Evolutionary conservation across 2,888 invertebrate species (phyloP).

Genomic region (Empis livida): DNA sequence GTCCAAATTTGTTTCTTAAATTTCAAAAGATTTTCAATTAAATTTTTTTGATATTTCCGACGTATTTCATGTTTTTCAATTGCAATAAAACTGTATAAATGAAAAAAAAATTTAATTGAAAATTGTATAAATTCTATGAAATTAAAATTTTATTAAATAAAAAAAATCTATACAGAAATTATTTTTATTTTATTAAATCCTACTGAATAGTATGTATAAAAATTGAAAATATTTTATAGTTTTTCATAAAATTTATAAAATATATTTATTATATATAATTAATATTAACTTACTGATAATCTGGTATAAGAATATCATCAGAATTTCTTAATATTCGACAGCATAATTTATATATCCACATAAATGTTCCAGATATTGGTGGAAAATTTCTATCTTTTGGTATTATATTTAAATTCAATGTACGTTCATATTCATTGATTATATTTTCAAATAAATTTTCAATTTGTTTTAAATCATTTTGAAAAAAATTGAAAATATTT

Average conservation of each 20-base stretch:
- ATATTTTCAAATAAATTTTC: slow-evolving; percentile 20
- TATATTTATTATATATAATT: too few relatives aligned
- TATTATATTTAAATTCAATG: slow-evolving; percentile 15
- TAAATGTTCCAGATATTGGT: slow-evolving; percentile 53
- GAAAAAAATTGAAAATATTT: slow-evolving; percentile 36
- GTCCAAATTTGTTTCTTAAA: slow-evolving; percentile 39
- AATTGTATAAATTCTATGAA: too few relatives aligned
- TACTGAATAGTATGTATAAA: too few relatives aligned
- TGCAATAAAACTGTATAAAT: slow-evolving; percentile 22
- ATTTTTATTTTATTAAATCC: too few relatives aligned
- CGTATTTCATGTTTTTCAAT: slow-evolving; percentile 18
- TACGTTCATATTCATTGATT: background rate
- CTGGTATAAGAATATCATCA: slow-evolving; percentile 44
- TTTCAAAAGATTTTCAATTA: slow-evolving; percentile 34
- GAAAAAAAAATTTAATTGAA: too few relatives aligned
- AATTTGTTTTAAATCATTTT: slow-evolving; percentile 27
- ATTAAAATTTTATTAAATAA: too few relatives aligned
- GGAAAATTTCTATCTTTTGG: slow-evolving; percentile 43
- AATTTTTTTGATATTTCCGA: slow-evolving; percentile 32
- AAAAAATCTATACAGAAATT: too few relatives aligned
- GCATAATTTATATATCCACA: slow-evolving; percentile 59
- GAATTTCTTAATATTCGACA: slow-evolving; percentile 32
- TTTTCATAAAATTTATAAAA: too few relatives aligned
- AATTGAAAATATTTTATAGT: too few relatives aligned
- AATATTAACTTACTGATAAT: slow-evolving; percentile 40